Base-by-base conservation (phyloP, 2,797 vertebrate species). In the Pitangus sulphuratus region DNA sequence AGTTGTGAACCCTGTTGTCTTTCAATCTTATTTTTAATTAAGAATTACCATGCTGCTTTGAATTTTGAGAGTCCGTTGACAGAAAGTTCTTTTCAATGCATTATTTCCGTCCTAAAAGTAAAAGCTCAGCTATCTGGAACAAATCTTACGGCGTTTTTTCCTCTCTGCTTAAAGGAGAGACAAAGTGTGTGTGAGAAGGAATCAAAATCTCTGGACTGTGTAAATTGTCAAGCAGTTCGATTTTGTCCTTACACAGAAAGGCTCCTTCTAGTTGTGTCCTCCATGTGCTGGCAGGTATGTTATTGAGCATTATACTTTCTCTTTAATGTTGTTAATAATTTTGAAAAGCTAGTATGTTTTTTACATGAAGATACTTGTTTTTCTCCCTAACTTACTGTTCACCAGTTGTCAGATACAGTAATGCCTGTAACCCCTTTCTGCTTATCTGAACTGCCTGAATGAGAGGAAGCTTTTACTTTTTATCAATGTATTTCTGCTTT, bases 161-260 rank as follows among this genome's bases (percentile, higher is more conserved):
- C 47, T 42, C 24, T 89, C 18, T 89, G 22, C 61, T 94, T 95
- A 28, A 94, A 98, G 98, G 98, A 98, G 81, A 98, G 94, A 66
- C 87, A 95, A 84, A 93, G 45, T 28, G 96, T 98, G 31, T 97
- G 53, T 0, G 98, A 98, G 90, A 98, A 97, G 84, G 98, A 98
- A 96, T 98, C 97, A 17, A 98, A 97, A 61, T 93, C 80, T 78
- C 97, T 98, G 51, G 88, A 76, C 53, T 96, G 91, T 21, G 4
- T 82, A 13, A 97, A 97, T 47, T 98, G 98, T 72, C 97, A 74
- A 75, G 91, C 97, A 9, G 96, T 98, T 70, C 84, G 97, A 44
- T 98, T 98, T 93, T 98, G 98, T 89, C 96, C 96, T 10, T 98
- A 98, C 33, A 98, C 98, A 0, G 98, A 98, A 72, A 97, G 98